Evolutionary conservation across 64 coral and sea anemone species (phyloP).

Genomic region (Hydrozoanthus tunicans): DNA sequence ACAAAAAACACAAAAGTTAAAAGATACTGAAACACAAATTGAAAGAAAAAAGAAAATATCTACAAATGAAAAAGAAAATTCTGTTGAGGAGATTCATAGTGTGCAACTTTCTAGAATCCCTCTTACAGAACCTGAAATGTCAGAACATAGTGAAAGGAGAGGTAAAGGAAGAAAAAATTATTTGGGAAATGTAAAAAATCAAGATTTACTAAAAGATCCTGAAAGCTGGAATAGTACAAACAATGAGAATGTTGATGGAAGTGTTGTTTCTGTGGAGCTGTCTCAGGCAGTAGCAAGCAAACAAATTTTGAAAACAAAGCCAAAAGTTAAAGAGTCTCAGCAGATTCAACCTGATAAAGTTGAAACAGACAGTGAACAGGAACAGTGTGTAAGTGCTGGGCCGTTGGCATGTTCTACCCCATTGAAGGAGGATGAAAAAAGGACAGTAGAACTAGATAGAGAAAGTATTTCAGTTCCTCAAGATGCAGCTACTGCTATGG

Average conservation of each 20-base stretch:
- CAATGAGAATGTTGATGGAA: conserved; percentile 11
- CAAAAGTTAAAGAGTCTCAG: not conserved
- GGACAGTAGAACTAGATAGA: not conserved
- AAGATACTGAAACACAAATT: not conserved
- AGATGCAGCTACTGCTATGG: not conserved
- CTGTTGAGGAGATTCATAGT: not conserved
- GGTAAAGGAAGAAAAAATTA: not conserved
- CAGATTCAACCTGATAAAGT: not conserved
- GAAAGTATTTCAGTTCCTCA: not conserved
- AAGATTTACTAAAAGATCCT: not conserved
- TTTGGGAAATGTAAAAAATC: not conserved
- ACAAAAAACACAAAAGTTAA: not conserved
- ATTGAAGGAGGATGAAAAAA: not conserved
- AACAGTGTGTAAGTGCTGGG: not conserved
- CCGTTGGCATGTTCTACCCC: conserved; percentile 25
- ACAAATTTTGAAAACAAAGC: not conserved
- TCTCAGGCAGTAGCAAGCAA: conserved; percentile 7
- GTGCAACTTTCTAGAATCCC: not conserved
- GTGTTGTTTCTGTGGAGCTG: conserved; percentile 11
- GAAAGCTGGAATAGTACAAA: not conserved
- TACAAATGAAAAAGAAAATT: not conserved
- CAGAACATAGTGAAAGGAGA: not conserved
- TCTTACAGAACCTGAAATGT: not conserved
- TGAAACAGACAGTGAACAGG: not conserved
- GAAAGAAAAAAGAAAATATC: not conserved